These are phyloP conservation scores for Leucozona laternaria DNA, from an alignment of 2,888 invertebrate genomes.

Conservation along the genomic window DNA sequence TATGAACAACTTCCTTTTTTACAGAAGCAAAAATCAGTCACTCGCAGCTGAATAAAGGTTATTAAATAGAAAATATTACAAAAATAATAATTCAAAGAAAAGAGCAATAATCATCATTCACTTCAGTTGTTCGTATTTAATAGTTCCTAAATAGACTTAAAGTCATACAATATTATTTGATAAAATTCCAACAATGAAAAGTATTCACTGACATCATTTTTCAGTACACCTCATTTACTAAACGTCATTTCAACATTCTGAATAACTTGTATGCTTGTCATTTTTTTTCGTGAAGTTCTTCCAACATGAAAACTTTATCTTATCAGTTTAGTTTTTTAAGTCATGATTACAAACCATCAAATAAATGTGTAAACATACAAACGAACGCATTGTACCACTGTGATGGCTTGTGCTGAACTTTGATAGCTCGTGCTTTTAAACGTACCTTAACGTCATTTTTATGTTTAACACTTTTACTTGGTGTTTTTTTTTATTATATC, in stretches of 20 bases:
- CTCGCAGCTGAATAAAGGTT: neutral
- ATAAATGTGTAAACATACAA: neutral
- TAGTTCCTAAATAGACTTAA: neutral
- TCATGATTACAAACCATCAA: neutral
- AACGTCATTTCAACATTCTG: neutral
- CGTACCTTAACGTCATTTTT: neutral
- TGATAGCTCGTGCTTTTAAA: neutral
- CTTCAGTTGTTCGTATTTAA: neutral
- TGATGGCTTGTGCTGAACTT: neutral
- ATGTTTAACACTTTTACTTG: neutral
- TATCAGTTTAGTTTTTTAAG: neutral
- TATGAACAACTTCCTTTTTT: neutral
- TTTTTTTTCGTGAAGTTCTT: neutral
- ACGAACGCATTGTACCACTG: neutral
- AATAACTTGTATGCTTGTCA: neutral
- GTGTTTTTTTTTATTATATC: neutral
- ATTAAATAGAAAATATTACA: neutral
- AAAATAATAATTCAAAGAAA: neutral
- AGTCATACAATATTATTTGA: constrained; percentile 8
- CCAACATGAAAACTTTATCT: neutral
- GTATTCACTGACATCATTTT: neutral
- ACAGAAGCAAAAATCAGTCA: neutral
- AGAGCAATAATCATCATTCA: neutral
- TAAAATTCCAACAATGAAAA: neutral
- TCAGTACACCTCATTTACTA: neutral